Evolutionary conservation across 2,113 vertebrate species (phyloP).

Genomic region (Saguinus midas): DNA sequence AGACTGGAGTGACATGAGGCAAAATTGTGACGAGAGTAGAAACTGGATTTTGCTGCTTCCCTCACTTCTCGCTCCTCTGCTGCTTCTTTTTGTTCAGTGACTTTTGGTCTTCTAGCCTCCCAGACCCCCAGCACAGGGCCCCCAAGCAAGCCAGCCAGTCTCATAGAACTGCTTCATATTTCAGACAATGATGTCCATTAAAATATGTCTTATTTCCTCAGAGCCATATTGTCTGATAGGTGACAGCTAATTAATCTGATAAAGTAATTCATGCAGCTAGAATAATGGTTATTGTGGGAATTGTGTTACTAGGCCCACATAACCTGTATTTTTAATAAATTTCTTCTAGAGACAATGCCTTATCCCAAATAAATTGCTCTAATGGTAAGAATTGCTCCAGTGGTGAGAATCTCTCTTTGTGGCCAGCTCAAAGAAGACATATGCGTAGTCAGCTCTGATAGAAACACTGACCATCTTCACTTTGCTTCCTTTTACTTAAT

Average conservation of each 20-base stretch:
- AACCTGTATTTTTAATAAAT: conserved; percentile 65
- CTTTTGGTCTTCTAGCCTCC: conserved; percentile 17
- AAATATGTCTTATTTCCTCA: conserved; percentile 74
- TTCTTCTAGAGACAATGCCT: conserved; percentile 55
- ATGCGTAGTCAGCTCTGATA: not conserved
- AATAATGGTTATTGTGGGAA: conserved; percentile 64
- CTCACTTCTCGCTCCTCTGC: not conserved
- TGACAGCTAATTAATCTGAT: conserved; percentile 75
- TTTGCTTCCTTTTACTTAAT: not conserved
- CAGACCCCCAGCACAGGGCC: not conserved
- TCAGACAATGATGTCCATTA: conserved; percentile 62
- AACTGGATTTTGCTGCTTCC: not conserved
- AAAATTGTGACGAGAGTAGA: not conserved
- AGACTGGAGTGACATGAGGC: not conserved
- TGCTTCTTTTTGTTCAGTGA: not conserved
- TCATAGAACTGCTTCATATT: conserved; percentile 49
- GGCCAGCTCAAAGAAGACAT: not conserved
- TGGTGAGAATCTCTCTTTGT: not conserved
- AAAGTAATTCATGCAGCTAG: conserved; percentile 71
- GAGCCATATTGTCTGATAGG: conserved; percentile 69
- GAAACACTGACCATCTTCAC: not conserved
- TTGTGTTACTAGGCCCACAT: conserved; percentile 53
- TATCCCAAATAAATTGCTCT: conserved; percentile 57
- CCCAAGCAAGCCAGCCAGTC: not conserved
- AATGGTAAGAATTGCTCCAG: not conserved